Percentiles rank a stretch among this genome's conserved stretches.
Evolutionary conservation across 2,113 vertebrate species (phyloP).

Genomic region (Odontophorus gujanensis): DNA sequence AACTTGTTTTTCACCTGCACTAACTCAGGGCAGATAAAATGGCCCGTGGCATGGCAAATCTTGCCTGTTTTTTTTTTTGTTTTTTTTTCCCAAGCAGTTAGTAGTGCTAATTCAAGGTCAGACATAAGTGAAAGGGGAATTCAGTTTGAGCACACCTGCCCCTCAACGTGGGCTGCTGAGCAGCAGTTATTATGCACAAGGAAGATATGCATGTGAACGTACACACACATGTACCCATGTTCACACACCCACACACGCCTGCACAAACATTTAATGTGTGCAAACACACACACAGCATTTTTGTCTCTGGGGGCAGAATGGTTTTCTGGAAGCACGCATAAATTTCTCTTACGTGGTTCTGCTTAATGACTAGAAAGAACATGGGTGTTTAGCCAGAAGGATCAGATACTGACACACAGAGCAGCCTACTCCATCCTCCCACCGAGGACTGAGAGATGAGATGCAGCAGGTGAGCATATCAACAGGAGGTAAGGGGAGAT

Average conservation of each 20-base stretch:
- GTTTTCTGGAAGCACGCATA: constrained; percentile 35
- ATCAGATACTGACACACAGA: background rate
- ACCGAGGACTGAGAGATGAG: constrained; percentile 2
- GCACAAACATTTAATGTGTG: constrained; percentile 36
- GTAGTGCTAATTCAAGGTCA: background rate
- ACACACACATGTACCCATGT: background rate
- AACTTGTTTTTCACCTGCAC: background rate
- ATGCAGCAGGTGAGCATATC: constrained; percentile 20
- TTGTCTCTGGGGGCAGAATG: constrained; percentile 7
- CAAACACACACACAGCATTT: background rate
- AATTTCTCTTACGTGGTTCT: background rate
- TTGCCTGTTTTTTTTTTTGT: background rate
- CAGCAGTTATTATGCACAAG: background rate
- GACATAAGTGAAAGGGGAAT: background rate
- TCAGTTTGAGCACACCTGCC: background rate
- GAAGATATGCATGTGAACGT: background rate
- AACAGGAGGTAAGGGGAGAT: background rate
- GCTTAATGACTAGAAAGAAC: constrained; percentile 2
- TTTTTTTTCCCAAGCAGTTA: background rate
- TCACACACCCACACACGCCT: constrained; percentile 16
- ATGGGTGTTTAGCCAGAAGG: background rate
- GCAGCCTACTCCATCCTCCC: background rate
- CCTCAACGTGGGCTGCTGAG: background rate
- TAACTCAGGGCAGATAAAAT: background rate
- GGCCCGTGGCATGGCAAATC: background rate